Percentiles rank a stretch among this genome's conserved stretches.
phyloP scores from a whole-genome alignment of 1,140 invertebrate species.

The Drosophila littoralis region DNA sequence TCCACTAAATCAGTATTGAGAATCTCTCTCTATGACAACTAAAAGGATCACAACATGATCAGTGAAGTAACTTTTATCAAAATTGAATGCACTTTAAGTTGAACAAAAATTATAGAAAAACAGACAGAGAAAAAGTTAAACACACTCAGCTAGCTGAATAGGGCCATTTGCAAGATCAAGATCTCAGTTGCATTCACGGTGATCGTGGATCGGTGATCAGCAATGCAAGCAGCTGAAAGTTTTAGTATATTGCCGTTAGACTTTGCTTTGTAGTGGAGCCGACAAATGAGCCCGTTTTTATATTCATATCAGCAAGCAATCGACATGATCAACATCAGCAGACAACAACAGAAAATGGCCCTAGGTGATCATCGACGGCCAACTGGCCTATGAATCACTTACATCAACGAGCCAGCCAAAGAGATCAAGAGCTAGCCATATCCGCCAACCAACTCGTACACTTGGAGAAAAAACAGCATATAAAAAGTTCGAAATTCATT shows the following conservation, averaged over 20 bases:
- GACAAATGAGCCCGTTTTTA: conserved; percentile 68
- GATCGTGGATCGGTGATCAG: conserved; percentile 40
- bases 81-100: neutral
- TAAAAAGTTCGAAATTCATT: neutral
- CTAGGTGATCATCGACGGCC: conserved; percentile 36
- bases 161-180: conserved; percentile 47
- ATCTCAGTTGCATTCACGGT: conserved; percentile 22
- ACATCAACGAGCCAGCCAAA: conserved; percentile 31
- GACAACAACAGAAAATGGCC: conserved; percentile 44
- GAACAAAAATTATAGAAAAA: conserved; percentile 8
- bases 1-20: too few relatives aligned
- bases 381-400: conserved; percentile 67
- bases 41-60: neutral
- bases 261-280: conserved; percentile 71
- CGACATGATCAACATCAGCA: conserved; percentile 61
- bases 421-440: conserved; percentile 14
- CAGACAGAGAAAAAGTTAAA: neutral
- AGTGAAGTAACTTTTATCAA: neutral
- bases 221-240: conserved; percentile 31
- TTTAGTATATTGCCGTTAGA: conserved; percentile 67
- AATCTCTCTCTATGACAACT: too few relatives aligned
- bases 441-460: neutral
- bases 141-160: neutral
- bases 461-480: conserved; percentile 1
- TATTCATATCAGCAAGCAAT: conserved; percentile 67